Conservation (phyloP, 1,140 invertebrate species). For the Hypsibius dujardini region DNA sequence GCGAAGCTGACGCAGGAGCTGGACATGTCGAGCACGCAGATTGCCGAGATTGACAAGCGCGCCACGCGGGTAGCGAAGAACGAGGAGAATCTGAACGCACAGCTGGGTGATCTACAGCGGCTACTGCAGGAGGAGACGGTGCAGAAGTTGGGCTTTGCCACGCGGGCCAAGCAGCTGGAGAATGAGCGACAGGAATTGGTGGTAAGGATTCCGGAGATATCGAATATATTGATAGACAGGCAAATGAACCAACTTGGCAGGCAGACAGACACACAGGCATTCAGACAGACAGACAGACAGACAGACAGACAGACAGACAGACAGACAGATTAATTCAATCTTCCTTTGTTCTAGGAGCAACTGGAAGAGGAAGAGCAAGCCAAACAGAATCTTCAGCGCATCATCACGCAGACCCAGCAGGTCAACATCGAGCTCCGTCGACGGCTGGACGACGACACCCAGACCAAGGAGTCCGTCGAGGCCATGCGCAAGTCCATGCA, state of each 20-base stretch:
- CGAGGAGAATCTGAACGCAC: conserved; percentile 35
- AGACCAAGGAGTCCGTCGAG: neutral
- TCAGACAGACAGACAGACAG: no score
- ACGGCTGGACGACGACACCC: neutral
- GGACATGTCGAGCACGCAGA: conserved; percentile 49
- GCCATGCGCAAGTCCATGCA: conserved; percentile 17
- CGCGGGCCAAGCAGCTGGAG: conserved; percentile 55
- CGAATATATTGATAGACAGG: neutral
- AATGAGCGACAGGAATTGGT: no score
- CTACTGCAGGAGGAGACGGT: conserved; percentile 81
- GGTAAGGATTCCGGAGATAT: no score
- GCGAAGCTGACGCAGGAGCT: conserved; percentile 40
- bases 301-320: no score
- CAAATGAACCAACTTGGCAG: neutral
- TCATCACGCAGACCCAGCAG: neutral
- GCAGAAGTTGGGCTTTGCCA: conserved; percentile 71
- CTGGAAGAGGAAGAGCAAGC: conserved; percentile 85
- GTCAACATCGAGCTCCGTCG: neutral
- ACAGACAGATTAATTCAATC: neutral
- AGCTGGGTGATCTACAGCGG: conserved; percentile 38
- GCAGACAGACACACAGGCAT: neutral
- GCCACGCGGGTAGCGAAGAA: conserved; percentile 58
- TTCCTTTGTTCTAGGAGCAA: conserved; percentile 46
- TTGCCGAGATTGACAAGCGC: conserved; percentile 61
- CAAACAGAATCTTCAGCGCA: conserved; percentile 54